Evolutionary conservation across 2,888 invertebrate species (phyloP).

Genomic region (Clistopyga incitator): DNA sequence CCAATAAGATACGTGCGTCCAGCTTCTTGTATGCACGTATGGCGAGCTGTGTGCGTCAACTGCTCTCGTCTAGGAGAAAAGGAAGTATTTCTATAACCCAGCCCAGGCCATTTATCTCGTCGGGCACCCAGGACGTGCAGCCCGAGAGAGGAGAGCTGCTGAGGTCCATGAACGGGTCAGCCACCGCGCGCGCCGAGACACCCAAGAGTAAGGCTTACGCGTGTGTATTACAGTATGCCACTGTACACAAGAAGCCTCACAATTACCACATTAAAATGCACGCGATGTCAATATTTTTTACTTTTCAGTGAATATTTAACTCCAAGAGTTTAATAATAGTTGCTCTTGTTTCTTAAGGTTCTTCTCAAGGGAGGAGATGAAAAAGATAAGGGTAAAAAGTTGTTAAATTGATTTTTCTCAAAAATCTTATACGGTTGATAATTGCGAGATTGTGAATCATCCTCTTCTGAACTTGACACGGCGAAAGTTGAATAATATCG

Average conservation of each 20-base stretch:
- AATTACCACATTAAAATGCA: conserved; percentile 1
- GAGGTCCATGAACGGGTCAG: conserved; percentile 58
- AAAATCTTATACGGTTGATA: too few species aligned
- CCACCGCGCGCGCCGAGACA: conserved; percentile 41
- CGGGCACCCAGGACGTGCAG: conserved; percentile 25
- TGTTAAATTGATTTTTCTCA: too few species aligned
- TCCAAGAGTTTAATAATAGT: too few species aligned
- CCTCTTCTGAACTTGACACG: too few species aligned
- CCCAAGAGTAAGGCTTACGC: conserved; percentile 9
- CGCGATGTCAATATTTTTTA: not conserved
- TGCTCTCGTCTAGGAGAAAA: conserved; percentile 72
- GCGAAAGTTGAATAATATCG: too few species aligned
- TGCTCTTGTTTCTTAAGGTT: too few species aligned
- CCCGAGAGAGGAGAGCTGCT: conserved; percentile 63
- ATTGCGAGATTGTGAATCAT: too few species aligned
- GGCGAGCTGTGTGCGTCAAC: conserved; percentile 41
- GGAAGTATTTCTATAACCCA: conserved; percentile 76
- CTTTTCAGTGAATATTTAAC: too few species aligned
- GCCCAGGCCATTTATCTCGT: conserved; percentile 73
- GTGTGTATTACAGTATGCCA: conserved; percentile 22
- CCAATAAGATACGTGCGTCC: conserved; percentile 26
- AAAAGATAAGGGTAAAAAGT: too few species aligned
- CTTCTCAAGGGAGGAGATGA: too few species aligned
- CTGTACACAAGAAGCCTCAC: conserved; percentile 10
- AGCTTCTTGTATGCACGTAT: conserved; percentile 41